Evolutionary conservation across 1,140 invertebrate species (phyloP).

Genomic region (Sipha flava): DNA sequence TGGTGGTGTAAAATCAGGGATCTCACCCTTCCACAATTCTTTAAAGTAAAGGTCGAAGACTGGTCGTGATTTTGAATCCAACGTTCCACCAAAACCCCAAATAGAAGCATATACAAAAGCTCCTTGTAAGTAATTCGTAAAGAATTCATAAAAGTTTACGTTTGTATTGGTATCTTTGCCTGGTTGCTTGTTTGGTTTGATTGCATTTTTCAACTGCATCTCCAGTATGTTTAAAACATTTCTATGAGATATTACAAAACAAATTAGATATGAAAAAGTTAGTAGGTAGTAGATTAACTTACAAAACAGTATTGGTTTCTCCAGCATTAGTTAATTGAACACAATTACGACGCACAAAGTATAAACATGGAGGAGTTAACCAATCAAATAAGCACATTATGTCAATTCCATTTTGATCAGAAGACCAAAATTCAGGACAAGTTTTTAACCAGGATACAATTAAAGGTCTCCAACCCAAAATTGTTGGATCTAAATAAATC

Average conservation of each 20-base stretch:
- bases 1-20: conserved; percentile 46
- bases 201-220: background rate
- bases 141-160: conserved; percentile 47
- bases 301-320: conserved; percentile 57
- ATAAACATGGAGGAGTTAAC: conserved; percentile 60
- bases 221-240: conserved; percentile 65
- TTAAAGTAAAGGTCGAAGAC: conserved; percentile 64
- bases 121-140: conserved; percentile 62
- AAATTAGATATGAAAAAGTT: no score
- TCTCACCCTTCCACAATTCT: conserved; percentile 44
- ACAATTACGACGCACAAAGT: conserved; percentile 60
- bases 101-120: conserved; percentile 64
- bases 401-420: conserved; percentile 46
- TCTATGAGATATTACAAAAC: conserved; percentile 36
- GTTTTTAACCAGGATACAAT: conserved; percentile 63
- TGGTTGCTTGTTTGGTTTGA: conserved; percentile 52
- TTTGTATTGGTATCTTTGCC: conserved; percentile 51
- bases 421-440: conserved; percentile 53
- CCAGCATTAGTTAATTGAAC: conserved; percentile 60
- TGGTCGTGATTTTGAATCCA: conserved; percentile 59
- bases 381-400: conserved; percentile 58
- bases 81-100: conserved; percentile 75
- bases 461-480: conserved; percentile 70
- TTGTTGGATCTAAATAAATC: conserved; percentile 59
- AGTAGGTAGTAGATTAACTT: background rate